Evolutionary conservation across 2,113 vertebrate genomes (phyloP).

Genomic region (Austrofundulus limnaeus): DNA sequence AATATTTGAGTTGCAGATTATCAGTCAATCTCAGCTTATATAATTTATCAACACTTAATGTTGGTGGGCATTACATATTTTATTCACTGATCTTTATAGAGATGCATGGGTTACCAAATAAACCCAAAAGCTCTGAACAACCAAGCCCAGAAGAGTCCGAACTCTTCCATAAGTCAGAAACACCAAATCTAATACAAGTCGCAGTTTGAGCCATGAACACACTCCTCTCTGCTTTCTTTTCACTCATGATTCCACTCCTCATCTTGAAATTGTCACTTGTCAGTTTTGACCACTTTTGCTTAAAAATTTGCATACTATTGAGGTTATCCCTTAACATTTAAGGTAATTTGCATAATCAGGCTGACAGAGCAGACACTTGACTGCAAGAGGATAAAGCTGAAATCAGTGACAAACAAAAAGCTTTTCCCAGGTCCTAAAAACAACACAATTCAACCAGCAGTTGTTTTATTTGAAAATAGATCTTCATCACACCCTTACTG

Average conservation of each 20-base stretch:
- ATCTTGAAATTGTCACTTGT: constrained; percentile 18
- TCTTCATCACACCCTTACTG: constrained; percentile 20
- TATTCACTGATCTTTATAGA: not conserved
- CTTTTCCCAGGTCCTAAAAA: not conserved
- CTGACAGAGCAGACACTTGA: constrained; percentile 17
- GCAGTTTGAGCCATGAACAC: constrained; percentile 27
- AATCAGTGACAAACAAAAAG: not conserved
- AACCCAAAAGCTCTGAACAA: not conserved
- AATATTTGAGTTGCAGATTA: too few species aligned
- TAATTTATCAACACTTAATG: not conserved
- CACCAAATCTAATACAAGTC: constrained; percentile 25
- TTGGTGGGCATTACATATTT: not conserved
- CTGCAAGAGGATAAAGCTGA: constrained; percentile 7
- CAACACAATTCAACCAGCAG: not conserved
- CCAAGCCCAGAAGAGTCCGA: not conserved
- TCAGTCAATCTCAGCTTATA: not conserved
- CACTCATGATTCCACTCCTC: constrained; percentile 4
- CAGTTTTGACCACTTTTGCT: constrained; percentile 16
- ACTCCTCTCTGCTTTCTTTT: constrained; percentile 17
- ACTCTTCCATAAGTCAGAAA: constrained; percentile 6
- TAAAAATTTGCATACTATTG: constrained; percentile 36
- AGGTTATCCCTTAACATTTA: constrained; percentile 22
- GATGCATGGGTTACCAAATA: not conserved
- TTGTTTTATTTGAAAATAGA: constrained; percentile 29
- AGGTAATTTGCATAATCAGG: constrained; percentile 42